Evolutionary conservation across 1,140 invertebrate genomes (phyloP), one percentile per base, ranked within the genome.

Genomic region (Lethrus apterus): DNA sequence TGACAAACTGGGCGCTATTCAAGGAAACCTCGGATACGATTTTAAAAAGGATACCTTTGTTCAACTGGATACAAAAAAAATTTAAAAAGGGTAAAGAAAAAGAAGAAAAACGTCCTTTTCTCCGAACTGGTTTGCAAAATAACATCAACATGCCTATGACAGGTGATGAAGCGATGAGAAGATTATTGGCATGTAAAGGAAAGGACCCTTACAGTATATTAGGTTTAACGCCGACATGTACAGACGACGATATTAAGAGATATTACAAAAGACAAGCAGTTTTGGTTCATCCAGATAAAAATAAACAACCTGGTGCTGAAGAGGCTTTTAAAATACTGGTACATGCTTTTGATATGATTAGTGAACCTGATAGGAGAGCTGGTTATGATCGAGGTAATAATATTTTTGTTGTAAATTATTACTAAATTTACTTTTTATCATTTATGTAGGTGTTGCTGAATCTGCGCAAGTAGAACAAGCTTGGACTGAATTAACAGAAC

Each of bases 261-360:
- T 93, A 95, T 74, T 95, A 94, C 64, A 86, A 88, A 59, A 77
- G 84, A 54, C 92, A 95, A 70, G 91, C 91, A 2, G 84, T 94
- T 60, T 73, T 96, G 9, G 91, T 96, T 31, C 92, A 96, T 76
- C 93, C 92, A 0, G 91, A 94, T 63, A 95, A 96, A 72, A 95
- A 95, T 70, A 86, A 84, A 61, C 87, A 92, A 65, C 85, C 88
- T 7, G 91, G 93, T 35, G 90, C 93, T 5, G 92, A 95, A 65
- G 92, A 96, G 70, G 91, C 91, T 18, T 96, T 96, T 66, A 95
- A 95, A 71, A 93, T 94, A 62, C 70, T 95, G 51, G 89, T 91
- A 50, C 86, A 92, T 64, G 91, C 92, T 17, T 95, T 96, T 70
- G 89, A 94, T 65, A 79, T 93, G 57, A 93, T 96, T 58, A 91